Evolutionary conservation across 1,140 invertebrate species (phyloP), one percentile per base, ranked within the genome.

Genomic region (Acyrthosiphon pisum): DNA sequence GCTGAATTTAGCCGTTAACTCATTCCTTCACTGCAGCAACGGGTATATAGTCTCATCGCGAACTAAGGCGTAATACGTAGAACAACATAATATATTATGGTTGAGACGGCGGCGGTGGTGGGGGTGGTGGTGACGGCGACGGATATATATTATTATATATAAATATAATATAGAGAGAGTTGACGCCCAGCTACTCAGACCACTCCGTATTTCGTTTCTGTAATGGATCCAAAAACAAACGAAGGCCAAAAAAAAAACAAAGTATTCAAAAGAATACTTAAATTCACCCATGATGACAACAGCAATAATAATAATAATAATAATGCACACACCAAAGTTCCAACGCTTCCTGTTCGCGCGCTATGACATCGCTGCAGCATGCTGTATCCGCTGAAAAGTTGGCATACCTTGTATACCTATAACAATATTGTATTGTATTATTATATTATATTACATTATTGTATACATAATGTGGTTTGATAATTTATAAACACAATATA

Each of bases 221-320:
- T 91, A 76, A 91, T 76, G 90, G 37, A 44, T 91, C 7, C 41
- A 76, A 91, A 90, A 60, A 90, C 50, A 56, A 90, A 56, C 41
- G 23, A n/a, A 18, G 4, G 30, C 60, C 18, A 60, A 90, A 90
- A 48, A 86, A 84, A 68, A 60, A 9, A 60, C 48, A 48, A 60
- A 76, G 14, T 76, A 76, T 76, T n/a, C n/a, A 30, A 76, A 76
- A 76, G 60, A 76, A 76, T 76, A n/a, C 60, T 76, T 76, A n/a
- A 76, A 76, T 14, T n/a, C n/a, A 35, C 14, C 30, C 30, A 14
- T 76, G 20, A 76, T n/a, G 60, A n/a, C 60, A 76, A 76, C 30
- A 76, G 60, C 30, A 76, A 76, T n/a, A 76, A 76, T 68, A 68
- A 60, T 60, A 60, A 30, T 68, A n/a, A 88, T 50, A 88, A 50